These are phyloP conservation scores for Piprites chloris DNA, from an alignment of 2,113 vertebrate species.

Conservation along the genomic window DNA sequence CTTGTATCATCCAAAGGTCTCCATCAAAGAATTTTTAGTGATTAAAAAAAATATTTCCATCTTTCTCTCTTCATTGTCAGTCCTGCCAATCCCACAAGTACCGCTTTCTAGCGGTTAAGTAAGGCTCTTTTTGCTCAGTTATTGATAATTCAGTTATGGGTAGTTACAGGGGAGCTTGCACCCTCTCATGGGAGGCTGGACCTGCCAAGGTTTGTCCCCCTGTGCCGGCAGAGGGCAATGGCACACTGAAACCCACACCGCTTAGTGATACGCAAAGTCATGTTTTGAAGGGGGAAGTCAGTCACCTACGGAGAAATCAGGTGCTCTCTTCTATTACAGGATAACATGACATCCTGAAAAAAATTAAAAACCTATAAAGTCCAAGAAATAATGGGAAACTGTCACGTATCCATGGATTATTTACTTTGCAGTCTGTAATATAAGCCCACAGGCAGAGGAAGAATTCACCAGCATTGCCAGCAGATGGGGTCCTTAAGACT, in stretches of 20 bases:
- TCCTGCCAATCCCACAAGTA: not conserved
- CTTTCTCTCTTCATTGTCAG: not conserved
- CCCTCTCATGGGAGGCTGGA: not conserved
- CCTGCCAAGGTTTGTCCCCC: not conserved
- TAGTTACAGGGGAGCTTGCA: not conserved
- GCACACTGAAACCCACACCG: not conserved
- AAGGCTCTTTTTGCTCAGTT: not conserved
- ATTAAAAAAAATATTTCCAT: not conserved
- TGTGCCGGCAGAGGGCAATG: not conserved
- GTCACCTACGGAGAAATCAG: not conserved
- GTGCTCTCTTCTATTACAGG: not conserved
- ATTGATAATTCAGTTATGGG: not conserved
- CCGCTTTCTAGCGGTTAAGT: not conserved
- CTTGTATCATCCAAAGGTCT: not conserved
- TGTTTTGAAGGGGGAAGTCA: not conserved
- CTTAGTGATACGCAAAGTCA: accelerated
- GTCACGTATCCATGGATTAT: not conserved
- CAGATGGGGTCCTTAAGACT: not conserved
- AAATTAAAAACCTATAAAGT: not conserved
- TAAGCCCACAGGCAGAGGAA: not conserved
- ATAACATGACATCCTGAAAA: not conserved
- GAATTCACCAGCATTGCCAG: not conserved
- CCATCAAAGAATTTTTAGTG: not conserved
- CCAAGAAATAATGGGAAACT: not conserved
- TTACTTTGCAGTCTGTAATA: not conserved